Base-by-base conservation (phyloP, 2,113 vertebrate species). In the Anarhynchus alexandrinus region DNA sequence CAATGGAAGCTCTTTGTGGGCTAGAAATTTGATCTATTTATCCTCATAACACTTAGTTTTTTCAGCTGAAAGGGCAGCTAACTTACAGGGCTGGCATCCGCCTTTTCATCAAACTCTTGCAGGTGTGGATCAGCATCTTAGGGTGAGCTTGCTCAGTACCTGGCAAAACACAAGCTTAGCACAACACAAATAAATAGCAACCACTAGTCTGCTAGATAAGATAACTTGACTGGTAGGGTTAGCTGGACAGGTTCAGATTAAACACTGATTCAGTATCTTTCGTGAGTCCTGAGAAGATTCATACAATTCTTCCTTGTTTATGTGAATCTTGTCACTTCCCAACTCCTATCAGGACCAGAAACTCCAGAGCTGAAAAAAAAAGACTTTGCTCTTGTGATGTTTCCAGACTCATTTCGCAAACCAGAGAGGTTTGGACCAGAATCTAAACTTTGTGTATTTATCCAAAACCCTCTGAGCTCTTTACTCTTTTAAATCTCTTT, bases 401-500 rank as follows among this genome's bases (percentile, higher is more conserved):
- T 95, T 97, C 86, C 94, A 95, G 88, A 77, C 54, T 94, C 78
- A 91, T 95, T 97, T 95, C 94, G 87, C 62, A 96, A 97, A 97
- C 94, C 95, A 97, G 93, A 95, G 94, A 95, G 91, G 86, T 94
- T 95, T 97, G 96, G 94, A 97, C 73, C 61, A 95, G 71, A 89
- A 96, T 93, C 89, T 85, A 91, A 91, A 95, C 78, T 87, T 76
- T 66, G 91, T 93, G 86, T 72, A 93, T 84, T 94, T 96, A 91
- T 94, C 91, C 96, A 69, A 93, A 95, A 81, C 80, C 83, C 78
- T 95, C 82, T 90, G 95, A 91, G 82, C 55, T 92, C 67, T 97
- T 88, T 95, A 88, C 78, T 94, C 74, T 91, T 84, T 87, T 78
- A 97, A 95, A 96, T 96, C 74, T 97, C 73, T 96, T 96, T 94